These are phyloP conservation scores for Gulo gulo DNA, from an alignment of 2,113 vertebrate genomes.

Conservation along the genomic window DNA sequence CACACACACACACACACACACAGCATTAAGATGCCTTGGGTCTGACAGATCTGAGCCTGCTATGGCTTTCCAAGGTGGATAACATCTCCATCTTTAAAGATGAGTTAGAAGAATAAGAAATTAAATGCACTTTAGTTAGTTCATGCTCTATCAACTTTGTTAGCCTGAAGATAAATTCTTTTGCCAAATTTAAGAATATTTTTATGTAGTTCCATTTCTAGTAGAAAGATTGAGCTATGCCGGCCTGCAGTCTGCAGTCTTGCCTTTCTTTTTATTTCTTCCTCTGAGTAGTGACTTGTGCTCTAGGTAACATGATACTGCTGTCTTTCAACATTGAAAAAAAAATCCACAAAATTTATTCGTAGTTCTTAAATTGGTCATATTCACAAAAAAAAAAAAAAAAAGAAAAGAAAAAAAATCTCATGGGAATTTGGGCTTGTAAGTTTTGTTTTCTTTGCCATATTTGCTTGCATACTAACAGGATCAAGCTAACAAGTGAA, in stretches of 20 bases:
- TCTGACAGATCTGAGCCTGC: not conserved
- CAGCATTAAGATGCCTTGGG: not conserved
- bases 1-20: too few species aligned
- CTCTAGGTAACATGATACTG: not conserved
- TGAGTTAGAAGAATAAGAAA: not conserved
- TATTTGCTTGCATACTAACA: not conserved
- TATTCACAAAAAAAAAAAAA: not conserved
- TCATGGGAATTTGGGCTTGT: not conserved
- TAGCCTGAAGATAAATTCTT: not conserved
- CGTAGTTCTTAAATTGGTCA: not conserved
- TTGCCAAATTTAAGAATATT: not conserved
- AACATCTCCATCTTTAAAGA: not conserved
- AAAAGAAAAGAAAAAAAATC: not conserved
- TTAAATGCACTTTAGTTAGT: not conserved
- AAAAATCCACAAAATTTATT: not conserved
- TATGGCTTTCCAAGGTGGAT: not conserved
- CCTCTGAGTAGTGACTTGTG: not conserved
- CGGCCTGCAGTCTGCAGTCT: not conserved
- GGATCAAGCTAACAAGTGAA: conserved; percentile 26
- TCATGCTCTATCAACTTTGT: not conserved
- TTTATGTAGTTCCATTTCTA: not conserved
- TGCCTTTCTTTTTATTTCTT: not conserved
- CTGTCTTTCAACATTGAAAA: not conserved
- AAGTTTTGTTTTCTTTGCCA: not conserved
- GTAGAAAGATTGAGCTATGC: not conserved